Conservation (phyloP, 1,140 invertebrate genomes). For the Schlechtendalia chinensis region DNA sequence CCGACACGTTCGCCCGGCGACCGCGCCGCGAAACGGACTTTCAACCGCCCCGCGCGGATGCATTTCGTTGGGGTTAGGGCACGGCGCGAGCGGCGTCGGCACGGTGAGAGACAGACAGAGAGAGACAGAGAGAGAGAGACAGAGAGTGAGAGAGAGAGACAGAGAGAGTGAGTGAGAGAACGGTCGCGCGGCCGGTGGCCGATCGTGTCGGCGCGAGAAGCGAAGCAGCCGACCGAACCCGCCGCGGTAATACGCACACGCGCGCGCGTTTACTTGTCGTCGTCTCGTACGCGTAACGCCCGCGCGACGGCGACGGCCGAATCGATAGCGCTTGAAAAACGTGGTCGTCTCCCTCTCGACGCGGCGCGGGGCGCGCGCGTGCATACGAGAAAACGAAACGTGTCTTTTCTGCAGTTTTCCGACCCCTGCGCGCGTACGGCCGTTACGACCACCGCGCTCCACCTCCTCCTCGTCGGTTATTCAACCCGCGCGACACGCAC, state of each 20-base stretch:
- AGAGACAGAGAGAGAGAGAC: too few species aligned
- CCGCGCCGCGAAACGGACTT: conserved; percentile 33
- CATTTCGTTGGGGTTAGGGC: conserved; percentile 26
- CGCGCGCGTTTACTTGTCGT: too few species aligned
- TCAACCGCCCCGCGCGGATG: conserved; percentile 4
- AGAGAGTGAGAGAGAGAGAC: too few species aligned
- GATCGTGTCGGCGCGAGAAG: background rate
- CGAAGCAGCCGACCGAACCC: background rate
- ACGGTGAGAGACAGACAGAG: too few species aligned
- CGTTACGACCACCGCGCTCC: too few species aligned
- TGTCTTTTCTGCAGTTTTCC: too few species aligned
- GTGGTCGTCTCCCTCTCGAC: background rate
- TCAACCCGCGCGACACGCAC: too few species aligned
- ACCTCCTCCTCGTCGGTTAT: too few species aligned
- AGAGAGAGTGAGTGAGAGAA: background rate
- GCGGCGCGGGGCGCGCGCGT: too few species aligned
- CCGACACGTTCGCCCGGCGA: conserved; percentile 39
- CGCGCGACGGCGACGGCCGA: conserved; percentile 5
- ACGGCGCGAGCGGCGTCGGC: background rate
- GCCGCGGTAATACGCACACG: background rate
- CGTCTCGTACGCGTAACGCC: background rate
- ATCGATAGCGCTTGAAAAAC: conserved; percentile 39
- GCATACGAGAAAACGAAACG: too few species aligned
- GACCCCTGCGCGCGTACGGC: too few species aligned
- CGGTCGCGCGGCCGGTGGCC: conserved; percentile 40